phyloP scores from a whole-genome alignment of 2,888 invertebrate species.

The Pandemis corylana region DNA sequence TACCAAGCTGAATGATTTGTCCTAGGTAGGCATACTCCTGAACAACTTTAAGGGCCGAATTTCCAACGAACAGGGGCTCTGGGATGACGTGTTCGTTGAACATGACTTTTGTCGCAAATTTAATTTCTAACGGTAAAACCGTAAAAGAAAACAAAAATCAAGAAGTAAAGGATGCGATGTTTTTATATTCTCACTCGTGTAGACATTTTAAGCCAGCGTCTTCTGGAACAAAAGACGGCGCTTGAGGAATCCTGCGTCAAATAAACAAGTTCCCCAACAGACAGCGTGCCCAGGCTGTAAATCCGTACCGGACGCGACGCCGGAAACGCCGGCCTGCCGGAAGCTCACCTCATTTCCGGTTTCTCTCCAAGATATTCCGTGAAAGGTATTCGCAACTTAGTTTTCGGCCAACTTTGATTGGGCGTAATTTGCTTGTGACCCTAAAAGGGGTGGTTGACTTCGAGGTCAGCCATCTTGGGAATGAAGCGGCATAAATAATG shows the following conservation, averaged over 20 bases:
- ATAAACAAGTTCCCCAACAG: conserved; percentile 8
- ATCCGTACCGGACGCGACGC: conserved; percentile 32
- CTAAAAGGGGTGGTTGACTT: conserved; percentile 22
- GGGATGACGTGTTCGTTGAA: too few relatives aligned
- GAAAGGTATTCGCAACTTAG: conserved; percentile 39
- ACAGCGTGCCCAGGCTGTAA: conserved; percentile 19
- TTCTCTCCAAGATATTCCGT: conserved; percentile 40
- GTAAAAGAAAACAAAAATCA: too few relatives aligned
- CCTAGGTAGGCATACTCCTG: too few relatives aligned
- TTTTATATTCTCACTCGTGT: not conserved
- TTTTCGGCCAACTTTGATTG: conserved; percentile 39
- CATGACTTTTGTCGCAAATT: too few relatives aligned
- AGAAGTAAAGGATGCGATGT: too few relatives aligned
- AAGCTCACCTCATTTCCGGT: conserved; percentile 52
- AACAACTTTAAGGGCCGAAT: too few relatives aligned
- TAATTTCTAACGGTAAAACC: too few relatives aligned
- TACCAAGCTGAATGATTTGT: too few relatives aligned
- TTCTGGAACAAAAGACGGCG: not conserved
- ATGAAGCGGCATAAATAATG: not conserved
- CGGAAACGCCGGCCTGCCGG: conserved; percentile 50
- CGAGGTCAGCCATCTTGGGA: conserved; percentile 14
- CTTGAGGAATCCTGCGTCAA: not conserved
- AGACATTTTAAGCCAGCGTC: not conserved
- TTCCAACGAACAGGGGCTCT: too few relatives aligned
- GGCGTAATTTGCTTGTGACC: conserved; percentile 31